Evolutionary conservation across 2,888 invertebrate genomes (phyloP).

Genomic region (Criorhina ranunculi): DNA sequence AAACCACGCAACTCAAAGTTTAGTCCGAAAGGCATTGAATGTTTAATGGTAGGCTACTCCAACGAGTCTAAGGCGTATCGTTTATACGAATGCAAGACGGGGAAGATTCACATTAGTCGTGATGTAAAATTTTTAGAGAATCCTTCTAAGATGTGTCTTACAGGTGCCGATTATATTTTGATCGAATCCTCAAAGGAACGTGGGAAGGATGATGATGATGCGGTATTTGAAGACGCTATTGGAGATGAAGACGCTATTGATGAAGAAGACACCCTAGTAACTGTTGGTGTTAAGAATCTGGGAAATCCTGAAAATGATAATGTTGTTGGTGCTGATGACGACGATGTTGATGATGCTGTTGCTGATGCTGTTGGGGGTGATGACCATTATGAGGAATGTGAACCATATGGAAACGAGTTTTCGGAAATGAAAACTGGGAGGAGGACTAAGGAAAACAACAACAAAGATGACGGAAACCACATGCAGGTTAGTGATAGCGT

Average conservation of each 20-base stretch:
- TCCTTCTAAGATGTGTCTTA: conserved; percentile 31
- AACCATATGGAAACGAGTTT: background rate
- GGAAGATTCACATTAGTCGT: conserved; percentile 35
- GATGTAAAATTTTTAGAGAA: conserved; percentile 42
- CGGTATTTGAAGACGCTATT: conserved; percentile 26
- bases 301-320: conserved; percentile 4
- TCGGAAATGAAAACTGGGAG: background rate
- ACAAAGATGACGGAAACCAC: background rate
- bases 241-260: background rate
- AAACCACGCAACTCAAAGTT: conserved; percentile 45
- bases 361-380: background rate
- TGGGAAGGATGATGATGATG: conserved; percentile 12
- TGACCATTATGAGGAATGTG: conserved; percentile 16
- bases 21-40: conserved; percentile 33
- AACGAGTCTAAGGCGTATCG: conserved; percentile 39
- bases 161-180: conserved; percentile 23
- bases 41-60: conserved; percentile 49
- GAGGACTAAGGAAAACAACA: background rate
- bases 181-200: conserved; percentile 13
- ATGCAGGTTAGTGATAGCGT: conserved; percentile 29
- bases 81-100: conserved; percentile 34
- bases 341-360: no score
- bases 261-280: no score
- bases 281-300: conserved; percentile 8
- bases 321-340: no score